Conservation (phyloP, 1,140 invertebrate species). For the Tetramorium parvispinum region DNA sequence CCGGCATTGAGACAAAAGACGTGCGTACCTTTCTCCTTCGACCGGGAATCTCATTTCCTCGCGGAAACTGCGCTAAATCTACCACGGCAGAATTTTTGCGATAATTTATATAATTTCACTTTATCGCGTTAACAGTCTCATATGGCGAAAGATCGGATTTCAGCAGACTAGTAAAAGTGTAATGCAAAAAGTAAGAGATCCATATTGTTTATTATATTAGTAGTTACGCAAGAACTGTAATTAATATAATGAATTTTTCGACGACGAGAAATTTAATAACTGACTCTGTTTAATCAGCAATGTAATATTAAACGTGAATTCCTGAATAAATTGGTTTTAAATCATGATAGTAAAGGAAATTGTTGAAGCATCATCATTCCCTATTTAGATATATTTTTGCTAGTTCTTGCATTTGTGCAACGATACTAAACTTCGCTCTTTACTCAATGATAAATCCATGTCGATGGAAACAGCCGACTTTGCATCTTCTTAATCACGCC, state of each 20-base stretch:
- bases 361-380: background rate
- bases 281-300: background rate
- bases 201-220: background rate
- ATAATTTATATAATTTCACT: constrained; percentile 22
- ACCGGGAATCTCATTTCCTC: background rate
- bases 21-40: background rate
- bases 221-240: background rate
- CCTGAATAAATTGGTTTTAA: background rate
- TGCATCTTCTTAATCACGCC: constrained; percentile 4
- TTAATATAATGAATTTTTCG: background rate
- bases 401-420: background rate
- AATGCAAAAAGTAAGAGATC: background rate
- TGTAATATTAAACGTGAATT: background rate
- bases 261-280: too few relatives aligned
- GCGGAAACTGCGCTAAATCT: background rate
- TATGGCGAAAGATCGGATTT: background rate
- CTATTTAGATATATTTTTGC: background rate
- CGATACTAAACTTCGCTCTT: background rate
- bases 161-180: background rate
- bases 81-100: background rate
- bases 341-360: background rate
- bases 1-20: constrained; percentile 14
- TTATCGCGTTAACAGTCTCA: background rate
- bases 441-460: constrained; percentile 20
- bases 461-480: background rate